Base-by-base conservation (phyloP, 2,113 vertebrate species). In the Eurypyga helias region DNA sequence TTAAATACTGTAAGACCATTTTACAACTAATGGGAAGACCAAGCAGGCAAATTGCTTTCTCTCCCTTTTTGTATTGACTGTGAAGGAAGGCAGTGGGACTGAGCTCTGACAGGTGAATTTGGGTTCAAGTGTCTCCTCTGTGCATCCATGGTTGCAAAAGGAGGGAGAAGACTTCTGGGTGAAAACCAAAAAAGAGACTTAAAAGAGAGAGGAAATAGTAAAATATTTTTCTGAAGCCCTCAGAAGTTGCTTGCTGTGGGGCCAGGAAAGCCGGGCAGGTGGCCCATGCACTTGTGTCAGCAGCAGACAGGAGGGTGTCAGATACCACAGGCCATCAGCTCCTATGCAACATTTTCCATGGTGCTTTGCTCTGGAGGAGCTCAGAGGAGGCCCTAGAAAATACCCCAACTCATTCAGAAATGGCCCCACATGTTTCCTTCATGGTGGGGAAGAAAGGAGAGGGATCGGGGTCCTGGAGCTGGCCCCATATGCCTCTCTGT, bases 301-400 rank as follows among this genome's bases (percentile, higher is more conserved):
- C 48, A 83, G 48, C 34, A 92, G 54, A 57, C 34, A 71, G 75
- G 26, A 93, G 8, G 23, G 79, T 48, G 57, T 52, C 78, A 94
- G 76, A 43, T 60, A 60, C 52, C 31, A 84, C 38, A 71, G 61
- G 54, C 73, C 75, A 75, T 70, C 81, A 91, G 65, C 51, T 93
- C 45, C 79, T n/a, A 9, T 11, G 62, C 54, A 76, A 61, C 21
- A 5, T 66, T 90, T 89, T 67, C 87, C 52, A 76, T 1, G 6
- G 38, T 31, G 21, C 16, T 78, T 84, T 80, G 41, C 51, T 78
- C 61, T 92, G 64, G 41, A 54, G n/a, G 43, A 54, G 67, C 3
- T 55, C 52, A 46, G 38, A 82, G 51, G 25, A 65, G 46, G 49
- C 34, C 45, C 61, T 95, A 82, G 66, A 83, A 93, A 90, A 95